These are phyloP conservation scores for Drosophila lacicola DNA, from an alignment of 2,888 invertebrate genomes.

Conservation along the genomic window DNA sequence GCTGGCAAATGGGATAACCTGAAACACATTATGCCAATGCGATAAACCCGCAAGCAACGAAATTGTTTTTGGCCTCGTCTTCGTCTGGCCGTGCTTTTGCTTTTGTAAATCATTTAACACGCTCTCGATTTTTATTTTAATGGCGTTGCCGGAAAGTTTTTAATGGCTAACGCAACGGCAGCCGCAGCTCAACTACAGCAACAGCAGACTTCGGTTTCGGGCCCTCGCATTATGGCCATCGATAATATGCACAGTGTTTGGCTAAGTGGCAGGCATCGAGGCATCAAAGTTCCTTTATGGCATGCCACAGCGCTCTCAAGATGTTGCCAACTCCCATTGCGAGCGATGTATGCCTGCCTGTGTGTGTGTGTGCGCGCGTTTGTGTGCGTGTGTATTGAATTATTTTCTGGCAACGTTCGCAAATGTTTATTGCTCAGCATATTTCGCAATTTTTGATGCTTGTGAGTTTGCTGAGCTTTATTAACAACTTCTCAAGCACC, in stretches of 20 bases:
- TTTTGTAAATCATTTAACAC: conserved; percentile 76
- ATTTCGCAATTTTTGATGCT: conserved; percentile 1
- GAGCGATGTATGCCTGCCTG: neutral
- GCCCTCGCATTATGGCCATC: conserved; percentile 49
- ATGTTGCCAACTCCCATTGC: conserved; percentile 42
- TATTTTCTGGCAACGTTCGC: conserved; percentile 6
- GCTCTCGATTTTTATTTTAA: conserved; percentile 78
- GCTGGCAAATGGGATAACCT: conserved; percentile 48
- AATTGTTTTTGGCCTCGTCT: conserved; percentile 58
- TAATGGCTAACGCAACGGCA: conserved; percentile 61
- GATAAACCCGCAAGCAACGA: conserved; percentile 53
- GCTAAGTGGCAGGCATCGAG: conserved; percentile 52
- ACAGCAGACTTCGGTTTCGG: conserved; percentile 4
- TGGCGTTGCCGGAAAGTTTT: conserved; percentile 70
- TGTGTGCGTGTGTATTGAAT: conserved; percentile 9
- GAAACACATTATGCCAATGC: conserved; percentile 61
- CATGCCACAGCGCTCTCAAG: conserved; percentile 52
- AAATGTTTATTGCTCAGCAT: conserved; percentile 17
- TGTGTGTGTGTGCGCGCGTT: neutral
- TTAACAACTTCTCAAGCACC: conserved; percentile 1
- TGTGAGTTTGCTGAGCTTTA: neutral
- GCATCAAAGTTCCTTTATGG: conserved; percentile 48
- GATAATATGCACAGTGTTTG: conserved; percentile 48
- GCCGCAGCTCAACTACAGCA: conserved; percentile 9
- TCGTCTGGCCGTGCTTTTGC: conserved; percentile 21